Percentiles rank a stretch among this genome's conserved stretches.
These are phyloP conservation scores for Helleia helle DNA, from an alignment of 2,888 invertebrate species.

Conservation along the genomic window DNA sequence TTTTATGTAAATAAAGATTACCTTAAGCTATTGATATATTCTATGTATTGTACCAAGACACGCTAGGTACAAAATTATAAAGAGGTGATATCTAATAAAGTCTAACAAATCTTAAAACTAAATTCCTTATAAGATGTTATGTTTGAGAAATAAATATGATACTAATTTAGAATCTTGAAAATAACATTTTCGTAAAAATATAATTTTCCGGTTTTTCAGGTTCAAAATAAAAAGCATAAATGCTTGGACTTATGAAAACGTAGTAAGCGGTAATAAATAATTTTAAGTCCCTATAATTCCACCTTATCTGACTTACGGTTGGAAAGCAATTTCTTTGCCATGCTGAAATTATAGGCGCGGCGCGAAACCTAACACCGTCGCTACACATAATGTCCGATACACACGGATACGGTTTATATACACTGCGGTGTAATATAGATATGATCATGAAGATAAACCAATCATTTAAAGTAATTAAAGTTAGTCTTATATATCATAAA, in stretches of 20 bases:
- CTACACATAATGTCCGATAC: slow-evolving; percentile 22
- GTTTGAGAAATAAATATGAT: too few relatives aligned
- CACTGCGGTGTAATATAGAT: slow-evolving; percentile 1
- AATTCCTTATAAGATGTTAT: too few relatives aligned
- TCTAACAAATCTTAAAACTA: too few relatives aligned
- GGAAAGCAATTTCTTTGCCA: slow-evolving; percentile 44
- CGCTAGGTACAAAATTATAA: too few relatives aligned
- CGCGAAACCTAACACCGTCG: slow-evolving; percentile 35
- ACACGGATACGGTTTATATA: slow-evolving; percentile 20
- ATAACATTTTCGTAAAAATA: too few relatives aligned
- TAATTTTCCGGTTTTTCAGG: background rate
- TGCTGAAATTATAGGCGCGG: slow-evolving; percentile 39
- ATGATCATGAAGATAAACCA: too few relatives aligned
- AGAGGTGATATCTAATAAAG: too few relatives aligned
- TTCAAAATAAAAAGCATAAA: slow-evolving; percentile 13
- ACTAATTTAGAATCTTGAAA: too few relatives aligned
- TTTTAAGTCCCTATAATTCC: slow-evolving; percentile 41
- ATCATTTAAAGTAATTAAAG: too few relatives aligned
- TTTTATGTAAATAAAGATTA: too few relatives aligned
- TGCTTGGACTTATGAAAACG: slow-evolving; percentile 12
- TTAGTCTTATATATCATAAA: background rate
- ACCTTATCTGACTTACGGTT: slow-evolving; percentile 33
- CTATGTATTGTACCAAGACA: too few relatives aligned
- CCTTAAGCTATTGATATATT: too few relatives aligned
- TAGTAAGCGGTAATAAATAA: slow-evolving; percentile 27